A percentile compares a stretch with the other conserved stretches of the same genome.
phyloP scores from a whole-genome alignment of 2,888 invertebrate genomes.

The Apodemia zela region DNA sequence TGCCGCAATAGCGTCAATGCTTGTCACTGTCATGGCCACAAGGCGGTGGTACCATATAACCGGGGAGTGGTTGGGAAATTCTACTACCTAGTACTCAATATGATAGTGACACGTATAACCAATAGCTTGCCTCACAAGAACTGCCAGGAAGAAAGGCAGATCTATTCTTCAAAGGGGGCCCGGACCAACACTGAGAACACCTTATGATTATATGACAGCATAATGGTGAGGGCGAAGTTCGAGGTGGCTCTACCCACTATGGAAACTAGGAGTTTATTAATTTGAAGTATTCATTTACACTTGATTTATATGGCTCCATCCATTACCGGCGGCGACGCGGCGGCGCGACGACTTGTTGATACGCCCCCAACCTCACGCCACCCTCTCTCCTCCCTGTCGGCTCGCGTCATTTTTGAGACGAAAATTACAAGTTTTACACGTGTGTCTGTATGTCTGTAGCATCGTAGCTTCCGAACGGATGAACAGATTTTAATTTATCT shows the following conservation, averaged over 20 bases:
- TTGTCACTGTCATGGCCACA: too few species aligned
- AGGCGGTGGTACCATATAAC: too few species aligned
- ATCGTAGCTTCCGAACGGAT: too few species aligned
- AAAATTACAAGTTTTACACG: neutral
- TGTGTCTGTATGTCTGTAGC: neutral
- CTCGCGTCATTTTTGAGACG: neutral
- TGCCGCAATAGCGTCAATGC: too few species aligned
- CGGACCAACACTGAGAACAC: too few species aligned
- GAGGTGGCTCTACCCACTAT: neutral
- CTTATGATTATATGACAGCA: neutral
- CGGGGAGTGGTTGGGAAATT: too few species aligned
- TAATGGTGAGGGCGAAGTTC: neutral
- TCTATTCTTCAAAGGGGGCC: too few species aligned
- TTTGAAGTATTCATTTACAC: conserved; percentile 1
- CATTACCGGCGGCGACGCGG: conserved; percentile 28
- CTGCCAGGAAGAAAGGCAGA: too few species aligned
- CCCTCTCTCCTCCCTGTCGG: conserved; percentile 12
- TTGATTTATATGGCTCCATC: conserved; percentile 23
- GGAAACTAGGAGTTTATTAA: conserved; percentile 2
- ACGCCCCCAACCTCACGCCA: conserved; percentile 21
- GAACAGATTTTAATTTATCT: too few species aligned
- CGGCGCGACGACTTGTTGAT: conserved; percentile 36
- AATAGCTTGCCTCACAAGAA: too few species aligned
- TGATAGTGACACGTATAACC: too few species aligned
- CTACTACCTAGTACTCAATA: too few species aligned